Conservation (phyloP, 2,888 invertebrate species). For the Synanthedon formicaeformis region DNA sequence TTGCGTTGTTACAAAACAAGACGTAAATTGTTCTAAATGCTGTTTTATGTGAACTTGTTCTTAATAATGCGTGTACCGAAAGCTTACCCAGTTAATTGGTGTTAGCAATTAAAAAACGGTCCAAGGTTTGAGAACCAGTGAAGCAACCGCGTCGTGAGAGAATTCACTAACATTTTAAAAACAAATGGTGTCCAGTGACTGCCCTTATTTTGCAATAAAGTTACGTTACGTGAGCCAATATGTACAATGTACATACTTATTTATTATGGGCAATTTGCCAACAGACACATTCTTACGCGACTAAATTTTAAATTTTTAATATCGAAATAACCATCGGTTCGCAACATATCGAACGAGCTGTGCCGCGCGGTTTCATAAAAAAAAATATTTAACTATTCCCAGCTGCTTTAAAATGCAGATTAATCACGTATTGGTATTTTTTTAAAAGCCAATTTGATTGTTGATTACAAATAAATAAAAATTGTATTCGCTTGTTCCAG, state of each 20-base stretch:
- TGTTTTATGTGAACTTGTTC: background rate
- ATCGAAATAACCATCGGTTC: background rate
- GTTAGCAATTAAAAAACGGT: conserved; percentile 34
- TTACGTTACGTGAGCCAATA: conserved; percentile 19
- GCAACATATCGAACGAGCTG: background rate
- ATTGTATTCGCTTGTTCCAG: conserved; percentile 26
- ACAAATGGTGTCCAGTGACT: conserved; percentile 8
- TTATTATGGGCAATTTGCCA: conserved; percentile 20
- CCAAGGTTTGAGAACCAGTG: conserved; percentile 39
- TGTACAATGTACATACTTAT: conserved; percentile 1
- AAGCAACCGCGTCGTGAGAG: conserved; percentile 41
- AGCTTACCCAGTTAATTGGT: conserved; percentile 7
- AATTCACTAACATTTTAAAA: conserved; percentile 21
- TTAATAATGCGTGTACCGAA: background rate
- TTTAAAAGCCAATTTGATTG: no score
- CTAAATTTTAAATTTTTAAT: conserved; percentile 18
- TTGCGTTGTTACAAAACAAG: background rate
- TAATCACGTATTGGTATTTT: no score
- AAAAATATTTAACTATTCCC: no score
- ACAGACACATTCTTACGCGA: conserved; percentile 7
- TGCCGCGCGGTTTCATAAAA: no score
- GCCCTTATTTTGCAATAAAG: conserved; percentile 24
- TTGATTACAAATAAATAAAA: background rate
- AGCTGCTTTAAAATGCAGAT: no score
- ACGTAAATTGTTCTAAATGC: background rate